Conservation (phyloP, 2,888 invertebrate species). For the Sarcophaga rosellei region DNA sequence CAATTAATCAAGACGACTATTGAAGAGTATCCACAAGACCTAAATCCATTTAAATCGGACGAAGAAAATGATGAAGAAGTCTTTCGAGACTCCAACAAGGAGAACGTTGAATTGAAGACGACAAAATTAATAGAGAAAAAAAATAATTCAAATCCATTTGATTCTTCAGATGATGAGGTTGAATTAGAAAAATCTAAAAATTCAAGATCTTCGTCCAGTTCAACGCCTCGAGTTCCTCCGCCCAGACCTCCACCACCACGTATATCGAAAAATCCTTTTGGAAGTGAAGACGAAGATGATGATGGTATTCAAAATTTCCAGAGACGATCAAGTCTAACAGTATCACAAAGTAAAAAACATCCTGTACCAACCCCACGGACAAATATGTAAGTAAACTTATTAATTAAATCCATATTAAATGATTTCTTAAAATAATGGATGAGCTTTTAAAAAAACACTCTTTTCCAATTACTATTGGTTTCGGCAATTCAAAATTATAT, state of each 20-base stretch:
- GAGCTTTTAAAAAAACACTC: slow-evolving; percentile 2
- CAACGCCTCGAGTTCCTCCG: slow-evolving; percentile 74
- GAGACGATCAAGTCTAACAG: slow-evolving; percentile 71
- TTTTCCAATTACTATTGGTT: not conserved
- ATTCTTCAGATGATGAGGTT: slow-evolving; percentile 85
- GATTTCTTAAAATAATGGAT: slow-evolving; percentile 39
- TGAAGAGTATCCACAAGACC: slow-evolving; percentile 86
- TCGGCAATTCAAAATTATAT: too few relatives aligned
- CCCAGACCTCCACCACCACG: slow-evolving; percentile 81
- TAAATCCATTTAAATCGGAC: slow-evolving; percentile 92
- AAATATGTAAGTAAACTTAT: slow-evolving; percentile 74
- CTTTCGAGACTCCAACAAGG: slow-evolving; percentile 74
- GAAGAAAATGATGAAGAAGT: slow-evolving; percentile 82
- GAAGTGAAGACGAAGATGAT: slow-evolving; percentile 85
- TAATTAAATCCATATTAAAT: not conserved
- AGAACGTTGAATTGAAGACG: slow-evolving; percentile 57
- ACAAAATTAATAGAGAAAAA: slow-evolving; percentile 46
- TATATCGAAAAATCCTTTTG: slow-evolving; percentile 87
- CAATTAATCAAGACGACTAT: slow-evolving; percentile 61
- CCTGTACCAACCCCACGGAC: slow-evolving; percentile 79
- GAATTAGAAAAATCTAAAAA: slow-evolving; percentile 74
- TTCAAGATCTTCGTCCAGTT: slow-evolving; percentile 56
- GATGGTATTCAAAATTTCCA: slow-evolving; percentile 61
- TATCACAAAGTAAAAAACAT: slow-evolving; percentile 72
- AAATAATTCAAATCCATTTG: slow-evolving; percentile 85